phyloP scores from a whole-genome alignment of 2,888 invertebrate species.

The Elysia crispata region DNA sequence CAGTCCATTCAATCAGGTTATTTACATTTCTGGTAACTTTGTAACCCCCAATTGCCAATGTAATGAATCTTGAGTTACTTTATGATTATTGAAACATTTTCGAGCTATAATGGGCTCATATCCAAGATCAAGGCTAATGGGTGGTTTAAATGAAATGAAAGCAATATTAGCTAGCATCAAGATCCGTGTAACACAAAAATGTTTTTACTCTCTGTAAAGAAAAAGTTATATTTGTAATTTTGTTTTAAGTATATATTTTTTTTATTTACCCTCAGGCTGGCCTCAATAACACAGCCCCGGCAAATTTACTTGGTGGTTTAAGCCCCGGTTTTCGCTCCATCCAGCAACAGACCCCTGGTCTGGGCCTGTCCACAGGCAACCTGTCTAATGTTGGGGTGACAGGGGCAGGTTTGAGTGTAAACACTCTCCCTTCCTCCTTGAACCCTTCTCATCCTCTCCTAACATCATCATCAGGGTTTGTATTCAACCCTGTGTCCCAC shows the following conservation, averaged over 20 bases:
- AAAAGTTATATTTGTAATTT: no score
- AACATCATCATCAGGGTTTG: slow-evolving; percentile 2
- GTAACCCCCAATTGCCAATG: no score
- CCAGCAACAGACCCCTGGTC: slow-evolving; percentile 11
- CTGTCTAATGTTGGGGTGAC: slow-evolving; percentile 14
- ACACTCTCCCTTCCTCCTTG: slow-evolving; percentile 10
- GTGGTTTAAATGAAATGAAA: no score
- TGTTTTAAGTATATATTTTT: no score
- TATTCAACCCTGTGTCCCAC: slow-evolving; percentile 34
- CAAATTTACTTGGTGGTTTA: slow-evolving; percentile 22
- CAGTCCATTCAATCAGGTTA: slow-evolving; percentile 39
- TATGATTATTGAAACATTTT: no score
- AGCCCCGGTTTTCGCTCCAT: slow-evolving; percentile 29
- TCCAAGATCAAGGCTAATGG: no score
- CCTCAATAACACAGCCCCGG: slow-evolving; percentile 38
- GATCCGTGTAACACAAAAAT: no score
- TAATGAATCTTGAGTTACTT: no score
- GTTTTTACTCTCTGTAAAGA: no score
- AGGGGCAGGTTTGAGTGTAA: slow-evolving; percentile 39
- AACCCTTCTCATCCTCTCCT: no score
- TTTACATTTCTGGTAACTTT: background rate
- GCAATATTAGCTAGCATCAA: no score
- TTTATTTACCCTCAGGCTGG: slow-evolving; percentile 26
- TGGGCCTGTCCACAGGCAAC: slow-evolving; percentile 30
- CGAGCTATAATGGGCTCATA: no score